Evolutionary conservation across 2,113 vertebrate genomes (phyloP), one percentile per base, ranked within the genome.

Genomic region (Pipra filicauda): DNA sequence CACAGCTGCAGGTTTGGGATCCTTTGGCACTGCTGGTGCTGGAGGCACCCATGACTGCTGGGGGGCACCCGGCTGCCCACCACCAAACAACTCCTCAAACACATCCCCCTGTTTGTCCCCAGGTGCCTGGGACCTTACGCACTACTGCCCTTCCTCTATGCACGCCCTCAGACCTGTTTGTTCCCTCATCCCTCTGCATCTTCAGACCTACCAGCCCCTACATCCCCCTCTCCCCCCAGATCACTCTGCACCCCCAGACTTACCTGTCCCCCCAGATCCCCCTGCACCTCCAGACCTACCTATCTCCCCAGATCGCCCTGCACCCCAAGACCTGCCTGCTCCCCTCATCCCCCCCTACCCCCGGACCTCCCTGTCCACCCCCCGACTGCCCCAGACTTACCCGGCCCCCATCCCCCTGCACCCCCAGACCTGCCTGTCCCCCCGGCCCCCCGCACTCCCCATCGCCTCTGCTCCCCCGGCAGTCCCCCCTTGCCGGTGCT

Each of bases 71-170:
- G 0, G 23, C 28, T 46, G n/a, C 11, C 33, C 46, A 46, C 54
- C 46, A 61, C 17, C 6, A 75, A 54, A 22, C 11, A 26, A 26
- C 24, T 54, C n/a, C n/a, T 69, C n/a, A 41, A 61, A 27, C 14
- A 22, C 1, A 2, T 17, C 19, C 5, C 43, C 8, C 5, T 5
- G 15, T 59, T 59, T 46, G 37, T n/a, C 10, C 46, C 77, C 46
- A 15, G 16, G 12, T 31, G 52, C 6, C 52, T 67, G 87, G 52
- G 52, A 33, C 28, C 16, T 20, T n/a, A 30, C 54, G 15, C 39
- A 46, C 12, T 1, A 0, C 22, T 35, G 57, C 37, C 10, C 0
- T 23, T 61, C 33, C 22, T 52, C 33, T 33, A 51, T 8, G 22
- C 52, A 33, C 27, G 16, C 3, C 33, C 64, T 33, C 37, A 33